Percentiles rank a stretch among this genome's conserved stretches.
Conservation (phyloP, 2,797 vertebrate genomes). For the Bovichtus diacanthus region DNA sequence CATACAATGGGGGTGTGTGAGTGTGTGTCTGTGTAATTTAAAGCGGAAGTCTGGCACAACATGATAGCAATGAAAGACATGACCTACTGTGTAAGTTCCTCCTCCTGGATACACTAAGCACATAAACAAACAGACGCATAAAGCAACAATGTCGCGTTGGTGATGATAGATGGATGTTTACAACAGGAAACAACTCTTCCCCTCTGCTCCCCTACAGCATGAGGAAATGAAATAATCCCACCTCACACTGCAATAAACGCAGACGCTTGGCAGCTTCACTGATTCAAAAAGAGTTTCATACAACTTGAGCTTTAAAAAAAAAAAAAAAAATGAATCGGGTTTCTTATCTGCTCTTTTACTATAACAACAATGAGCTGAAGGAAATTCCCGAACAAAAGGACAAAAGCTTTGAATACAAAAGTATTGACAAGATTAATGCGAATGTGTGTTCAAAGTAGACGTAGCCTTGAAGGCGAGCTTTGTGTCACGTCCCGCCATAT, state of each 20-base stretch:
- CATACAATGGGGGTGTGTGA: too few relatives aligned
- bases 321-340: not conserved
- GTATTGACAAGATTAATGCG: slow-evolving; percentile 47
- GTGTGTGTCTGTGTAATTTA: slow-evolving; percentile 51
- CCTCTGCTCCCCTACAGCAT: not conserved
- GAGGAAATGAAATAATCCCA: slow-evolving; percentile 36
- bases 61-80: slow-evolving; percentile 57
- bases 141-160: slow-evolving; percentile 34
- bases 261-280: not conserved
- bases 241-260: slow-evolving; percentile 11
- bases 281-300: slow-evolving; percentile 4
- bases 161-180: slow-evolving; percentile 67
- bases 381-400: slow-evolving; percentile 23
- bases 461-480: slow-evolving; percentile 27
- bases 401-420: slow-evolving; percentile 7
- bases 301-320: not conserved
- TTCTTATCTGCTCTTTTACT: not conserved
- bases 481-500: slow-evolving; percentile 59
- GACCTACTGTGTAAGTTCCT: slow-evolving; percentile 47
- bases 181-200: slow-evolving; percentile 55
- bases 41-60: slow-evolving; percentile 63
- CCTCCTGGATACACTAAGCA: slow-evolving; percentile 60
- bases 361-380: not conserved
- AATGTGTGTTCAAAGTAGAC: slow-evolving; percentile 32
- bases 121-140: slow-evolving; percentile 61